A percentile compares a stretch with the other conserved stretches of the same genome.
Conservation (phyloP, 2,113 vertebrate genomes). For the Labrus mixtus region DNA sequence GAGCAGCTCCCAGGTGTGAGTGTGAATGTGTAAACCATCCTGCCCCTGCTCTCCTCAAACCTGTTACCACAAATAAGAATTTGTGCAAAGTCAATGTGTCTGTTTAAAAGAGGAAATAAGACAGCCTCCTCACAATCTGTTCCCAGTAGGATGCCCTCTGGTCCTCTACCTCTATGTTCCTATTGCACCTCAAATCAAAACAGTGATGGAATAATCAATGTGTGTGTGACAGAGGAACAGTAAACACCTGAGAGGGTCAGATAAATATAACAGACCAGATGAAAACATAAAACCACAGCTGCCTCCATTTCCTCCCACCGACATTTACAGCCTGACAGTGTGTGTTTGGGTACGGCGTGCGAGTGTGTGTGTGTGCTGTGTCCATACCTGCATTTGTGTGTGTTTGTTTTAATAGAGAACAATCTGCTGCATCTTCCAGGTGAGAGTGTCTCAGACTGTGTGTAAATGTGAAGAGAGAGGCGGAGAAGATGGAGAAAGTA, state of each 20-base stretch:
- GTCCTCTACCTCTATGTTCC: slow-evolving; percentile 7
- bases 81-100: neutral
- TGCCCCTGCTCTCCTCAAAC: neutral
- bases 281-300: slow-evolving; percentile 72
- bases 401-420: slow-evolving; percentile 1
- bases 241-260: slow-evolving; percentile 60
- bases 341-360: neutral
- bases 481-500: neutral
- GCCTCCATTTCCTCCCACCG: slow-evolving; percentile 58
- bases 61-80: slow-evolving; percentile 17
- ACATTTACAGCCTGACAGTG: slow-evolving; percentile 53
- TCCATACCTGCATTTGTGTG: neutral
- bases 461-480: neutral
- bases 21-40: neutral
- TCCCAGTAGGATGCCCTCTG: slow-evolving; percentile 15
- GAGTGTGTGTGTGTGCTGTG: neutral
- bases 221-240: slow-evolving; percentile 24
- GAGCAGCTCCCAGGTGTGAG: slow-evolving; percentile 31
- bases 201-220: slow-evolving; percentile 67
- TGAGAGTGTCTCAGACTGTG: neutral
- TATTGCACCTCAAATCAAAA: slow-evolving; percentile 32
- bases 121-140: neutral
- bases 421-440: neutral
- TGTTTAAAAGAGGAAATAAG: neutral
- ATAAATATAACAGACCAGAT: slow-evolving; percentile 74